These are phyloP conservation scores for Coptotermes formosanus DNA, from an alignment of 1,140 invertebrate species.

Conservation along the genomic window DNA sequence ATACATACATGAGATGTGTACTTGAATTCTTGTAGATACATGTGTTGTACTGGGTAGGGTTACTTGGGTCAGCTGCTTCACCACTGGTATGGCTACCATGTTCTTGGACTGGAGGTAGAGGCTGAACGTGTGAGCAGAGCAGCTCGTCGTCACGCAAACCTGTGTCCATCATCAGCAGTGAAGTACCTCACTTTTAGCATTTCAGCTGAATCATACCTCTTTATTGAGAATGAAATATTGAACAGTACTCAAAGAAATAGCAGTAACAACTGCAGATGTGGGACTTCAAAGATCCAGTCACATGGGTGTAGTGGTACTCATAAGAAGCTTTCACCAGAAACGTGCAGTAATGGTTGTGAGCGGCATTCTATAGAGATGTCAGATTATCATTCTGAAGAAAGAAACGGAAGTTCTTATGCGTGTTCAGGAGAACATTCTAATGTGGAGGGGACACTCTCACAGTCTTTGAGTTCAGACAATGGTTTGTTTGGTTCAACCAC, in stretches of 20 bases:
- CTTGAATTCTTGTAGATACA: too few relatives aligned
- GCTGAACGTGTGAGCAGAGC: slow-evolving; percentile 62
- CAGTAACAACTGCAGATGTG: too few relatives aligned
- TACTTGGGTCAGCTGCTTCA: slow-evolving; percentile 71
- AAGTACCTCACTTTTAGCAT: neutral
- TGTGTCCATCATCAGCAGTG: neutral
- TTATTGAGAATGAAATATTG: too few relatives aligned
- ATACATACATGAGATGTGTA: too few relatives aligned
- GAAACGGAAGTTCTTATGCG: neutral
- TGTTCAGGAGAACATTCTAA: neutral
- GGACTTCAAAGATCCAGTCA: too few relatives aligned
- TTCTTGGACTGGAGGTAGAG: slow-evolving; percentile 73
- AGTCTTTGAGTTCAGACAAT: neutral
- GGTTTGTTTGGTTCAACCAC: neutral
- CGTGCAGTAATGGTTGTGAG: too few relatives aligned
- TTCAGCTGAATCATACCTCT: too few relatives aligned
- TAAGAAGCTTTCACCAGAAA: too few relatives aligned
- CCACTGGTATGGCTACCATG: slow-evolving; percentile 59
- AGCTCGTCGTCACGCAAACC: slow-evolving; percentile 38
- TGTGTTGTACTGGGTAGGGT: slow-evolving; percentile 52
- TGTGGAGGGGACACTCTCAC: neutral
- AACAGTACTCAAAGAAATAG: too few relatives aligned
- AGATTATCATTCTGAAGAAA: too few relatives aligned
- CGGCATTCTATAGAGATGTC: too few relatives aligned
- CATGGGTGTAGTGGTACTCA: too few relatives aligned